A percentile compares a stretch with the other conserved stretches of the same genome.
Conservation (phyloP, 2,113 vertebrate genomes). For the Rhadina sibilatrix region DNA sequence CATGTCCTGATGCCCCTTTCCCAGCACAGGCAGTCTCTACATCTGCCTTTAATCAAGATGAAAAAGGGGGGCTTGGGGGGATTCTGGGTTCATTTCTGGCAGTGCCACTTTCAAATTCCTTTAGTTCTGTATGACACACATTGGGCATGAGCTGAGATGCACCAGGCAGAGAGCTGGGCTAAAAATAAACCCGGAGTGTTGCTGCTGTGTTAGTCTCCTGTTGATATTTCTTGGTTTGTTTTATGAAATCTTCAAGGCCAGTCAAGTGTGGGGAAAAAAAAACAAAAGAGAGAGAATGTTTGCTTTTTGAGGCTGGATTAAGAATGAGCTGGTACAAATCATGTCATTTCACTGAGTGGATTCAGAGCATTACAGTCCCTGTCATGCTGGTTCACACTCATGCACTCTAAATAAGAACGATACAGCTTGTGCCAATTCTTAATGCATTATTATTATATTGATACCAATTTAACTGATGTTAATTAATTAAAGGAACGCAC, state of each 20-base stretch:
- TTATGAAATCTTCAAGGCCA: neutral
- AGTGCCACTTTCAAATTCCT: neutral
- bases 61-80: neutral
- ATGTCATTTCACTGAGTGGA: neutral
- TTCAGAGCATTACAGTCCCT: neutral
- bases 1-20: fast-evolving
- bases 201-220: neutral
- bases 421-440: neutral
- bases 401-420: neutral
- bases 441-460: neutral
- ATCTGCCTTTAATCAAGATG: neutral
- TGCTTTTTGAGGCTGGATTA: neutral
- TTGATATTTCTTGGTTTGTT: neutral
- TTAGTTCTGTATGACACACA: neutral
- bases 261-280: neutral
- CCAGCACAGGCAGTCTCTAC: neutral
- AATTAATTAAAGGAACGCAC: neutral
- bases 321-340: neutral
- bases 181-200: neutral
- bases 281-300: neutral
- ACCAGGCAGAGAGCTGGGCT: neutral
- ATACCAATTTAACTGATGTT: constrained; percentile 15
- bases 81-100: neutral
- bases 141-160: neutral
- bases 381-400: neutral